phyloP scores from a whole-genome alignment of 2,797 vertebrate species.

The Clamator glandarius region DNA sequence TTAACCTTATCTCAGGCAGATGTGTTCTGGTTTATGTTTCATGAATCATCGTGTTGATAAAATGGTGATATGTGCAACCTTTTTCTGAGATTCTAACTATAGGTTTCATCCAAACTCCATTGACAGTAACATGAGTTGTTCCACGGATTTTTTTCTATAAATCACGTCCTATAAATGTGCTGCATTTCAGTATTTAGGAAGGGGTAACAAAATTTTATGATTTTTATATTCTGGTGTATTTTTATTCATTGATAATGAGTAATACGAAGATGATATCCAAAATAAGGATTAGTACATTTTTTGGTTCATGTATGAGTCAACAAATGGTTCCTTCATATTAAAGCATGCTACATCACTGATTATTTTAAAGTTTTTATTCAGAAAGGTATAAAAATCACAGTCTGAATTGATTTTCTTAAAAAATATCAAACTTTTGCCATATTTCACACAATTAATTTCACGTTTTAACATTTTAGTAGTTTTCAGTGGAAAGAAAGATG shows the following conservation, averaged over 20 bases:
- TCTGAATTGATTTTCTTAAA: not conserved
- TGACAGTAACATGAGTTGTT: not conserved
- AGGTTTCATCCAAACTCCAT: not conserved
- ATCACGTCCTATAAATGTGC: conserved; percentile 55
- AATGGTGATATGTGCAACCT: conserved; percentile 62
- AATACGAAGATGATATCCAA: not conserved
- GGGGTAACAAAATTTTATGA: conserved; percentile 18
- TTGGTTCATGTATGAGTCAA: not conserved
- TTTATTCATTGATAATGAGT: not conserved
- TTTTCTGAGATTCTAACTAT: conserved; percentile 71
- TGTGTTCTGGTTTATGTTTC: conserved; percentile 74
- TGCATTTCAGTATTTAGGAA: conserved; percentile 48
- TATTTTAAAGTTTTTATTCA: not conserved
- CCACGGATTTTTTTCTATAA: conserved; percentile 1
- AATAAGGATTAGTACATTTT: not conserved
- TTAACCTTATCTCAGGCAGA: conserved; percentile 35
- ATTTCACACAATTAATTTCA: not conserved
- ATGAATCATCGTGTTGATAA: conserved; percentile 70
- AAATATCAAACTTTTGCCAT: not conserved
- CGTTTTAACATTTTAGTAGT: not conserved
- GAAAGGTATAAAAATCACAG: not conserved
- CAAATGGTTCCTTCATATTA: not conserved
- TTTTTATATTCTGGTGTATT: not conserved
- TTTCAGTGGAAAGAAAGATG: not conserved
- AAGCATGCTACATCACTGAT: not conserved